Evolutionary conservation across 2,888 invertebrate genomes (phyloP).

Genomic region (Orthonychiurus folsomi): DNA sequence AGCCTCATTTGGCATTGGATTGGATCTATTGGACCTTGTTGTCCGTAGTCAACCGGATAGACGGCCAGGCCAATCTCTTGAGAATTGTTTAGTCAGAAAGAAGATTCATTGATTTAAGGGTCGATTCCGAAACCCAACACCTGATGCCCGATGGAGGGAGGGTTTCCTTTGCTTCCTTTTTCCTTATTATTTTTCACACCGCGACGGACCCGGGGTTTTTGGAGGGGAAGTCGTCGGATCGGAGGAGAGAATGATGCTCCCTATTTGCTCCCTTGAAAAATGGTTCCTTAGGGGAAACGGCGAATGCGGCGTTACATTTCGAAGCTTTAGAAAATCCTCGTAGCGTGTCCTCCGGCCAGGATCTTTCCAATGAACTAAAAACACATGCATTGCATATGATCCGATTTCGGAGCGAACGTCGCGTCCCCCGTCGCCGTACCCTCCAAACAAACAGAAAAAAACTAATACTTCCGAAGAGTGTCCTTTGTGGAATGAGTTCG

Average conservation of each 20-base stretch:
- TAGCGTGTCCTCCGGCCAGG: too few relatives aligned
- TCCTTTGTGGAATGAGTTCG: neutral
- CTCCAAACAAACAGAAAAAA: neutral
- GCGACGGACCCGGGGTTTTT: too few relatives aligned
- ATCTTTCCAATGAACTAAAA: too few relatives aligned
- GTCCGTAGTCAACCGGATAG: too few relatives aligned
- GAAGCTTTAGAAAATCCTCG: neutral
- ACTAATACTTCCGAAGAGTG: neutral
- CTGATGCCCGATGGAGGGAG: constrained; percentile 22
- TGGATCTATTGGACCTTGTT: too few relatives aligned
- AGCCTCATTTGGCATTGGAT: too few relatives aligned
- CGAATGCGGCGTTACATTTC: neutral
- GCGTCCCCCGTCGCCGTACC: neutral
- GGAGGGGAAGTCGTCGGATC: constrained; percentile 1
- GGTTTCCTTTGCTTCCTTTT: too few relatives aligned
- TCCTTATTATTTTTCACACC: constrained; percentile 23
- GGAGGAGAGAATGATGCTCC: constrained; percentile 20
- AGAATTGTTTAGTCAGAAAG: constrained; percentile 22
- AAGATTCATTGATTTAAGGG: constrained; percentile 31
- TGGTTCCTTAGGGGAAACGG: constrained; percentile 21
- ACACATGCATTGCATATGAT: neutral
- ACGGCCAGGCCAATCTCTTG: too few relatives aligned
- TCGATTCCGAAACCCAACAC: constrained; percentile 24
- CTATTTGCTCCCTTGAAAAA: constrained; percentile 28
- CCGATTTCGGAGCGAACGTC: neutral